Conservation (phyloP, 2,888 invertebrate genomes). For the Sphaeridia pumilis region DNA sequence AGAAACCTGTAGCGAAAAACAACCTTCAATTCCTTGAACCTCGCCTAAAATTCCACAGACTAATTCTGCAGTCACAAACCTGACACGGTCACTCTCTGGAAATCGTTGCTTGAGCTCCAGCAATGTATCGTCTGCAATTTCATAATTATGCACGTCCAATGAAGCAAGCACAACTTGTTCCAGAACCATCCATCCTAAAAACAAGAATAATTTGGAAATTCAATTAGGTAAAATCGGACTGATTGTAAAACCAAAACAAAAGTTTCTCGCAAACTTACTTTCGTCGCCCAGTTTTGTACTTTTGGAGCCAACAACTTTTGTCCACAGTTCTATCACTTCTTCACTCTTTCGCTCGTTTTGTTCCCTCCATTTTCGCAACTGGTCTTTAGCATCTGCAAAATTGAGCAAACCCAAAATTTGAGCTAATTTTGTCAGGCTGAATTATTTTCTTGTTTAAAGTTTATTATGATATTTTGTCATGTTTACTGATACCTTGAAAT, state of each 20-base stretch:
- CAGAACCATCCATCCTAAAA: slow-evolving; percentile 68
- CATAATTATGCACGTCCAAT: slow-evolving; percentile 68
- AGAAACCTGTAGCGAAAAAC: slow-evolving; percentile 42
- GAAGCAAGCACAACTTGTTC: slow-evolving; percentile 93
- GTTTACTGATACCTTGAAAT: too few relatives aligned
- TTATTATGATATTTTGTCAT: too few relatives aligned
- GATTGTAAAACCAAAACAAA: background rate
- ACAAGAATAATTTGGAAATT: too few relatives aligned
- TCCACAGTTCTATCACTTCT: slow-evolving; percentile 80
- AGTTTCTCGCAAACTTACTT: too few relatives aligned
- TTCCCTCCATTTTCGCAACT: slow-evolving; percentile 81
- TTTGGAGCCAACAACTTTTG: slow-evolving; percentile 56
- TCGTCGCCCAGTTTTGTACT: slow-evolving; percentile 80
- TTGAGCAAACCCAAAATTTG: too few relatives aligned
- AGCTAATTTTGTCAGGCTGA: too few relatives aligned
- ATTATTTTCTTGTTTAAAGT: too few relatives aligned
- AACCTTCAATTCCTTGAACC: too few relatives aligned
- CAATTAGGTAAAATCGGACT: background rate
- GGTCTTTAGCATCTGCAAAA: slow-evolving; percentile 74
- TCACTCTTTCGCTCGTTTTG: slow-evolving; percentile 78
- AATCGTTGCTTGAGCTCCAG: slow-evolving; percentile 65
- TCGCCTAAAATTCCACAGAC: too few relatives aligned
- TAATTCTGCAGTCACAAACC: too few relatives aligned
- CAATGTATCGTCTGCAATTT: slow-evolving; percentile 67
- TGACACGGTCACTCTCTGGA: slow-evolving; percentile 55